Evolutionary conservation across 2,888 invertebrate genomes (phyloP).

Genomic region (Graphium colonna): DNA sequence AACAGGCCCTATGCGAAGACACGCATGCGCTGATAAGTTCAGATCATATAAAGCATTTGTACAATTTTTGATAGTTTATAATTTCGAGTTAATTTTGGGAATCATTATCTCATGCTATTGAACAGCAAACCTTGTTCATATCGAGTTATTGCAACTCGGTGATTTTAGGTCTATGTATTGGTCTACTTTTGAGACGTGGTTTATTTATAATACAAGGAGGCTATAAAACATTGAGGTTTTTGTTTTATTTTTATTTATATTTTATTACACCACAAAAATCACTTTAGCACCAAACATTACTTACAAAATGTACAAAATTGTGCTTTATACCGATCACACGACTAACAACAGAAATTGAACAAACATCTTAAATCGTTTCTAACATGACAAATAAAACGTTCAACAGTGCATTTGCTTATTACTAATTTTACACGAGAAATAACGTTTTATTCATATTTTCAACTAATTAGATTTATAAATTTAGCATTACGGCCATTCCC

Average conservation of each 20-base stretch:
- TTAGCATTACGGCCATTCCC: neutral
- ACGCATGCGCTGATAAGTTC: no score
- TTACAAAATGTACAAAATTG: conserved; percentile 78
- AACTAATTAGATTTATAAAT: neutral
- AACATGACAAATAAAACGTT: conserved; percentile 4
- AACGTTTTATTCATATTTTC: neutral
- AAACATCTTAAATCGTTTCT: conserved; percentile 3
- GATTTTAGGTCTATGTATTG: no score
- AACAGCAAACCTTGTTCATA: no score
- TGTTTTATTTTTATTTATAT: conserved; percentile 17
- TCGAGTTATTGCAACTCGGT: no score
- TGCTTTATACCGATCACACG: conserved; percentile 49
- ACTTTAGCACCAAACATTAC: conserved; percentile 77
- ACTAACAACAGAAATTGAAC: conserved; percentile 26
- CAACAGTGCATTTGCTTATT: conserved; percentile 4
- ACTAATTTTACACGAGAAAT: neutral
- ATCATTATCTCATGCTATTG: no score
- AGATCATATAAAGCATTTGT: no score
- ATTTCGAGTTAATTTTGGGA: no score
- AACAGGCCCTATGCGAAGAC: no score
- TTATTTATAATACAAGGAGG: no score
- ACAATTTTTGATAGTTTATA: no score
- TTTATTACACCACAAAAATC: conserved; percentile 60
- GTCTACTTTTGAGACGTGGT: no score
- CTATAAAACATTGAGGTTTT: no score